phyloP scores from a whole-genome alignment of 2,888 invertebrate species.

The Melieria omissa region DNA sequence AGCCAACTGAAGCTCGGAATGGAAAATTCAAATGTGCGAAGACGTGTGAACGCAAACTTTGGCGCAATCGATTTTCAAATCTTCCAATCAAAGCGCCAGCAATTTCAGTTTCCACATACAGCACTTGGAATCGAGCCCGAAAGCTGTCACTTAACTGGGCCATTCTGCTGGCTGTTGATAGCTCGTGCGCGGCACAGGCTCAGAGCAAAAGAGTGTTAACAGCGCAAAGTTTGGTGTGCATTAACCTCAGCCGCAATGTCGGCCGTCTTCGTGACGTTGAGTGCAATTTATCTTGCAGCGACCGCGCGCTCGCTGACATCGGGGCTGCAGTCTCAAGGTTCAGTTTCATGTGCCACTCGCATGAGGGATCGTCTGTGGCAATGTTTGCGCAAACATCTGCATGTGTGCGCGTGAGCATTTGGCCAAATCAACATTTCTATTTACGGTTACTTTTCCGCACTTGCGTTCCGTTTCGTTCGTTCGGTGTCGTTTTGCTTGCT shows the following conservation, averaged over 20 bases:
- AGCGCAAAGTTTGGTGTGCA: slow-evolving; percentile 28
- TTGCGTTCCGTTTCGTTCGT: no score
- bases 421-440: no score
- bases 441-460: no score
- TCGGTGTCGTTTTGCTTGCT: no score
- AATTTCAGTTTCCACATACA: slow-evolving; percentile 17
- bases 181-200: no score
- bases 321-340: slow-evolving; percentile 25
- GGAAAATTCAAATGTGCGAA: background rate
- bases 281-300: slow-evolving; percentile 23
- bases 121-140: no score
- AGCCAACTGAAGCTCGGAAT: background rate
- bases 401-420: no score
- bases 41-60: slow-evolving; percentile 14
- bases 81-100: slow-evolving; percentile 27
- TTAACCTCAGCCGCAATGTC: slow-evolving; percentile 16
- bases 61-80: slow-evolving; percentile 29
- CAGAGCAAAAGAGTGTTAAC: slow-evolving; percentile 1
- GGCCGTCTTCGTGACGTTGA: slow-evolving; percentile 16
- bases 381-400: no score
- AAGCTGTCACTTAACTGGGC: no score
- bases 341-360: background rate
- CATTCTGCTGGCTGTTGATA: no score
- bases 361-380: no score
- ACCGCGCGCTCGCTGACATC: slow-evolving; percentile 7